These are phyloP conservation scores for Natrix natrix DNA, from an alignment of 2,797 vertebrate genomes.

Conservation along the genomic window DNA sequence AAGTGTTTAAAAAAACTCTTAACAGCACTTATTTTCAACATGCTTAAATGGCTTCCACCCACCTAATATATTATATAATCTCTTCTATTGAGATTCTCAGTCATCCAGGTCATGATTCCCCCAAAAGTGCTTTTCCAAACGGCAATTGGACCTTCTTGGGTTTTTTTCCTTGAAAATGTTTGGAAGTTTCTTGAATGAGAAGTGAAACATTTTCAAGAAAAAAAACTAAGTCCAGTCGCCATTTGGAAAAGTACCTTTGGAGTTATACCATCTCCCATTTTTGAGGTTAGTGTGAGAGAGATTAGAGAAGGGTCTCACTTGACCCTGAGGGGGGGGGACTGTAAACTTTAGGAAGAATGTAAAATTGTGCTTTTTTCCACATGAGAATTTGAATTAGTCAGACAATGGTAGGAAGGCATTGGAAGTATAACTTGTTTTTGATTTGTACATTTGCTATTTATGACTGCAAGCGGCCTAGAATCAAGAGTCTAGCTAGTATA, in stretches of 20 bases:
- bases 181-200: not conserved
- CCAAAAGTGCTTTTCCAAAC: not conserved
- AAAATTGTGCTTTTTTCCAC: not conserved
- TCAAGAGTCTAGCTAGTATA: not conserved
- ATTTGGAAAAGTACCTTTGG: not conserved
- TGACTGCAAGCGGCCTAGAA: not conserved
- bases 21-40: not conserved
- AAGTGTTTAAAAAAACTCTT: not conserved
- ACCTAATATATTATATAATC: not conserved
- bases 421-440: not conserved
- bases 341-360: not conserved
- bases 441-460: not conserved
- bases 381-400: not conserved
- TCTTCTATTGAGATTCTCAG: not conserved
- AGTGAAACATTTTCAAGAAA: not conserved
- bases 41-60: not conserved
- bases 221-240: not conserved
- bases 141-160: not conserved
- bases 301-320: not conserved
- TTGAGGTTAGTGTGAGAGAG: not conserved
- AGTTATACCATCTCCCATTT: not conserved
- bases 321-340: not conserved
- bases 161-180: not conserved
- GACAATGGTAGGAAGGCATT: not conserved
- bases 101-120: not conserved